Conservation (phyloP, 2,888 invertebrate genomes). For the Serrognathus titanus region DNA sequence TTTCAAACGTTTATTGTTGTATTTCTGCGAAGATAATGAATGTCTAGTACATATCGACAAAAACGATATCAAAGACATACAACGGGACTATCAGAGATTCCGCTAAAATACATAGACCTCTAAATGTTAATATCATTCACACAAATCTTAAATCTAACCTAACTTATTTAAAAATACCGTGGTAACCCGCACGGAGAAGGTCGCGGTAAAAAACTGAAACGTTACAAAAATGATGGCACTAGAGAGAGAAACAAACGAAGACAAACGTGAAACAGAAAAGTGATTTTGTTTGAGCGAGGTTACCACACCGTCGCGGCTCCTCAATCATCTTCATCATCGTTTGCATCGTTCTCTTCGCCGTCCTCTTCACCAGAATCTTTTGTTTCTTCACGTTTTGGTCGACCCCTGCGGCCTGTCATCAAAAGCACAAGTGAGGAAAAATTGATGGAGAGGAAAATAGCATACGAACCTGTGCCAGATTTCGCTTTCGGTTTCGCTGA, state of each 20-base stretch:
- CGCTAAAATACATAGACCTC: not conserved
- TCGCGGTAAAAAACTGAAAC: not conserved
- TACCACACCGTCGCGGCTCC: conserved; percentile 8
- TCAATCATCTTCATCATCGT: conserved; percentile 41
- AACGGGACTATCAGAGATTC: not conserved
- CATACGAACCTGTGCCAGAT: conserved; percentile 19
- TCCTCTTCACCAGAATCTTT: conserved; percentile 47
- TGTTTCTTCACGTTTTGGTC: conserved; percentile 48
- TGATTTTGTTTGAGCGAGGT: not conserved
- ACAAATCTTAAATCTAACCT: not conserved
- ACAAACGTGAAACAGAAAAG: not conserved
- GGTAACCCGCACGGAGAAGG: not conserved
- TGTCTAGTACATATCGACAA: too few species aligned
- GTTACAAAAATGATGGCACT: not conserved
- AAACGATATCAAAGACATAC: too few species aligned
- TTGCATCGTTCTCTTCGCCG: conserved; percentile 45
- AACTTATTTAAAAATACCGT: not conserved
- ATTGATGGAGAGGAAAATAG: not conserved
- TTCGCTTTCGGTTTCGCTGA: conserved; percentile 47
- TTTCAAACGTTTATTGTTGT: too few species aligned
- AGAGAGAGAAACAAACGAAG: not conserved
- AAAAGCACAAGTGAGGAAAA: not conserved
- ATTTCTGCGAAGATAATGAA: too few species aligned
- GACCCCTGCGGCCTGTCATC: conserved; percentile 41
- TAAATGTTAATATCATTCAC: not conserved